Evolutionary conservation across 1,140 invertebrate genomes (phyloP).

Genomic region (Drosophila nasuta): DNA sequence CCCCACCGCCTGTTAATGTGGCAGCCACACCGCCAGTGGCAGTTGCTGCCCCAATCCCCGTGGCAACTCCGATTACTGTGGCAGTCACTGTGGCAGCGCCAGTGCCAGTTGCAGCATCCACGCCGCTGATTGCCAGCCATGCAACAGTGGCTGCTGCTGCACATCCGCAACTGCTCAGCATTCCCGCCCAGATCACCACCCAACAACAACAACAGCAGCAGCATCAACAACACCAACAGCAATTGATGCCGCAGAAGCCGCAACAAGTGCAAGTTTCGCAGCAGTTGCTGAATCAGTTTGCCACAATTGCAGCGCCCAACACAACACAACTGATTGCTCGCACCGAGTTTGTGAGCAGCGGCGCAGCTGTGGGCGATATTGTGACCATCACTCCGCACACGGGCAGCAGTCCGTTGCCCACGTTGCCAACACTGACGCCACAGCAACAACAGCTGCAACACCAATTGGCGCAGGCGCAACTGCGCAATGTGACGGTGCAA

Average conservation of each 20-base stretch:
- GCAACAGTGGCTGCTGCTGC: conserved; percentile 28
- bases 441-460: conserved; percentile 73
- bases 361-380: conserved; percentile 73
- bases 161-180: conserved; percentile 60
- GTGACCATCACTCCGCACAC: conserved; percentile 75
- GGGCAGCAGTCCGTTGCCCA: conserved; percentile 59
- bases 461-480: conserved; percentile 74
- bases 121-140: conserved; percentile 19
- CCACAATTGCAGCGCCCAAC: conserved; percentile 40
- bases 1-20: not conserved
- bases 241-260: conserved; percentile 19
- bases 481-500: conserved; percentile 77
- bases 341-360: conserved; percentile 61
- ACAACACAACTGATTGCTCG: conserved; percentile 62
- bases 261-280: conserved; percentile 55
- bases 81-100: conserved; percentile 6
- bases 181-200: conserved; percentile 68
- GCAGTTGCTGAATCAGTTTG: conserved; percentile 68
- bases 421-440: conserved; percentile 61
- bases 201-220: conserved; percentile 48
- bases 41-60: conserved; percentile 2
- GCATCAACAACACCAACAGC: conserved; percentile 35
- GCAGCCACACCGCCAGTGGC: not conserved
- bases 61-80: not conserved
- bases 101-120: conserved; percentile 9